Evolutionary conservation across 2,797 vertebrate genomes (phyloP), one percentile per base, ranked within the genome.

Genomic region (Morelia viridis): DNA sequence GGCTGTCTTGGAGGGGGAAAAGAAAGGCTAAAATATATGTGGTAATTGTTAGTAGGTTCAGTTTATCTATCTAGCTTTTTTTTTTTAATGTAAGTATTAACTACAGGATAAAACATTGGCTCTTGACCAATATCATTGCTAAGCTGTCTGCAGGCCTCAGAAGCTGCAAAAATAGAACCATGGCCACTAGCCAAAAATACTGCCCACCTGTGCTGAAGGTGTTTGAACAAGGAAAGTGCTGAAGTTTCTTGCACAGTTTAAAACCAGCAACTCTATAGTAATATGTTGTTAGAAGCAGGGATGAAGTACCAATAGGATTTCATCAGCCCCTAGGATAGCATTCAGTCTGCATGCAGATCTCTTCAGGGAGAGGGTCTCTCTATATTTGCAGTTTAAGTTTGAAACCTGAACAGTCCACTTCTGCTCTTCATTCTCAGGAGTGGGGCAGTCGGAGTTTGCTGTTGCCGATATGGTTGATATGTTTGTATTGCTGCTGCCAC

Each of bases 381-480:
- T 85, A 0, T 15, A 15, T 85, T 89, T 68, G 35, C 41, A 71
- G 12, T 68, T 84, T 92, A 31, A 4, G 41, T 13, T 41, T 84
- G 64, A 19, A 56, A n/a, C 53, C 35, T 95, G 28, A 88, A 26
- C 22, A 17, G 50, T 56, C 22, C 93, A 64, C 85, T 95, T 28
- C 93, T 93, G 46, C 84, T 97, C 96, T 92, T 71, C 91, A 93
- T 95, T 96, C 97, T 56, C 96, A 99, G 98, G 98, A 95, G 99
- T 99, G 94, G 99, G 99, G 19, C 99, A 99, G 95, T 99, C 99
- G 0, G 99, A 99, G 96, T 99, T 99, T 97, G 99, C 99, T 2
- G 99, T 99, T 91, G 99, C 99, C 24, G 99, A 99, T 95, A 99
- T 99, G 99, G 99, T 99, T 60, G 99, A 99, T 96, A 99, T 99